A percentile compares a stretch with the other conserved stretches of the same genome.
Conservation (phyloP, 1,140 invertebrate genomes). For the Telenomus remus region DNA sequence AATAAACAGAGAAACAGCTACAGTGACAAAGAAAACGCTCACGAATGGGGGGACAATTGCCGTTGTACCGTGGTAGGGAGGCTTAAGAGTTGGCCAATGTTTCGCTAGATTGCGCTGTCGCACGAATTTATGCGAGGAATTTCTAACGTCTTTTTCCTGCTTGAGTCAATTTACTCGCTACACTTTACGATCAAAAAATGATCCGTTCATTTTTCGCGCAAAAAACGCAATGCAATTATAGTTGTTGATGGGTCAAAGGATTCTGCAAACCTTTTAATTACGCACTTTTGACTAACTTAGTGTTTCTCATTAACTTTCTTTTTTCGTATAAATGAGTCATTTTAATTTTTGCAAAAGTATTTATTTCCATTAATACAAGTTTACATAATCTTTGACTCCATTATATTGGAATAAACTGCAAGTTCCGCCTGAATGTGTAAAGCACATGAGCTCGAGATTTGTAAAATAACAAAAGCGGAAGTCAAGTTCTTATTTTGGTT, state of each 20-base stretch:
- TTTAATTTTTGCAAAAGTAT: no score
- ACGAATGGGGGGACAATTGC: constrained; percentile 47
- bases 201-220: no score
- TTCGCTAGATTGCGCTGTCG: constrained; percentile 70
- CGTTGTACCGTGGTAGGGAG: constrained; percentile 61
- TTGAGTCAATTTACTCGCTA: neutral
- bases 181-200: constrained; percentile 28
- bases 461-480: constrained; percentile 47
- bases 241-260: no score
- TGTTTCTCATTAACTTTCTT: no score
- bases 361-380: no score
- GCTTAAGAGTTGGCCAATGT: constrained; percentile 64
- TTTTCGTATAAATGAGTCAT: no score
- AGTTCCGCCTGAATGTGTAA: no score
- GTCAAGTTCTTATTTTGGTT: constrained; percentile 28
- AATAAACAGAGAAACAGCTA: constrained; percentile 4
- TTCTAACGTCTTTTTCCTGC: neutral
- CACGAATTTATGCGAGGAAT: constrained; percentile 12
- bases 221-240: no score
- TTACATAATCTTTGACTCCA: constrained; percentile 3
- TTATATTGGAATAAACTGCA: no score
- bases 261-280: no score
- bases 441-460: constrained; percentile 9
- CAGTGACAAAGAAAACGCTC: constrained; percentile 33
- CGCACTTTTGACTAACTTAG: no score